Percentiles rank a stretch among this genome's conserved stretches.
Conservation (phyloP, 2,888 invertebrate genomes). For the Andrena dorsata region DNA sequence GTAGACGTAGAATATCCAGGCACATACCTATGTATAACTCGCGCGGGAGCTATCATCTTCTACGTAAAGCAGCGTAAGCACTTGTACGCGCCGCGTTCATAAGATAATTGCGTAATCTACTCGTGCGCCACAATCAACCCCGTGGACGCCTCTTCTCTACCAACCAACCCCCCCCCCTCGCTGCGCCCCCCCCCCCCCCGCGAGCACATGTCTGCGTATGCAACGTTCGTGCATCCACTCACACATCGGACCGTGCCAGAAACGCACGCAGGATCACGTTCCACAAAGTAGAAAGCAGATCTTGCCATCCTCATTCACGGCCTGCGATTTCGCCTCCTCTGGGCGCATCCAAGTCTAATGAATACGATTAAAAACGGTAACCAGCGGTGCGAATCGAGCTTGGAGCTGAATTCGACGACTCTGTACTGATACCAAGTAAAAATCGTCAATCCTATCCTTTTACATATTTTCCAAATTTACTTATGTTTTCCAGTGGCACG, state of each 20-base stretch:
- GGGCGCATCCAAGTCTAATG: neutral
- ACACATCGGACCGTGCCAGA: conserved; percentile 26
- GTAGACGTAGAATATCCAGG: conserved; percentile 22
- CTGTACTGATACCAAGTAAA: no score
- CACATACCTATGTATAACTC: conserved; percentile 48
- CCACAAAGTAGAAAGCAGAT: conserved; percentile 55
- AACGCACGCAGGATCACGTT: conserved; percentile 62
- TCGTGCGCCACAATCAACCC: conserved; percentile 77
- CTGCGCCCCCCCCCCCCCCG: neutral
- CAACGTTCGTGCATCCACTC: conserved; percentile 27
- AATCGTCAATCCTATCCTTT: no score
- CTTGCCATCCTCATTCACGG: conserved; percentile 30
- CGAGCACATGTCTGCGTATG: conserved; percentile 13
- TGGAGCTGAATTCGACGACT: no score
- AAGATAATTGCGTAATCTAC: conserved; percentile 82
- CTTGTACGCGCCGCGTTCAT: conserved; percentile 77
- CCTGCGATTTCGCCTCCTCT: conserved; percentile 18
- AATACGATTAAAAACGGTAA: neutral
- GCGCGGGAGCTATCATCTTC: conserved; percentile 71
- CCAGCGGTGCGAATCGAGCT: no score
- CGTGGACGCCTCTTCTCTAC: conserved; percentile 52
- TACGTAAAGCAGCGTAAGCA: conserved; percentile 70
- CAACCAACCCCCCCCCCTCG: conserved; percentile 32
- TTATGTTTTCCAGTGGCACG: no score
- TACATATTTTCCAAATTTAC: no score